Conservation (phyloP, 1,140 invertebrate genomes). For the Caenorhabditis elegans region WBcel235 BX284604.4:17415001-17415500, state of each 20-base stretch:
- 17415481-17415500: neutral
- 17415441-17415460: neutral
- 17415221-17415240: no score
- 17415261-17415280: no score
- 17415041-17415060: no score
- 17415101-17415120: constrained; percentile 1
- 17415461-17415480: neutral
- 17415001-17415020: neutral
- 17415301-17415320: neutral
- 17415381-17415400: neutral
- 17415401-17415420: neutral
- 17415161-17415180: constrained; percentile 8
- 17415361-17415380: neutral
- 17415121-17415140: neutral
- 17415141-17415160: neutral
- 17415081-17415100: neutral
- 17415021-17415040: neutral
- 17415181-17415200: neutral
- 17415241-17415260: no score
- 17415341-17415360: neutral
- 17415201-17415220: neutral
- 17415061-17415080: no score
- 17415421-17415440: neutral
- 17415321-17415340: neutral
- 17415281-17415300: no score